These are phyloP conservation scores for Orchestia grillus DNA, from an alignment of 1,140 invertebrate genomes.

Conservation along the genomic window DNA sequence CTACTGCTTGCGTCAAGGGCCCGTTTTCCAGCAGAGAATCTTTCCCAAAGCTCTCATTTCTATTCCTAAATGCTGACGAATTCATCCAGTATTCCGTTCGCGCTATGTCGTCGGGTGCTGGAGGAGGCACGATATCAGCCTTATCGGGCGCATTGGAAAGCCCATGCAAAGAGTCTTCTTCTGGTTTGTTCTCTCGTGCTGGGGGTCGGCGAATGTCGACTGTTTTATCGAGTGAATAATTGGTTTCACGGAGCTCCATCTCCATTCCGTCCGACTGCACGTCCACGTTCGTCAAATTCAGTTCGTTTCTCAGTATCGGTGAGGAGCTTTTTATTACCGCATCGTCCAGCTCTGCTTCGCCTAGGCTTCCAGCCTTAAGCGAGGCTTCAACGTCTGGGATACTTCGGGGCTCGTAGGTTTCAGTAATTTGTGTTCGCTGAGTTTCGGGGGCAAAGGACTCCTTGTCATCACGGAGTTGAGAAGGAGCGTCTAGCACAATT, in stretches of 20 bases:
- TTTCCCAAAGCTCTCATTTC: too few species aligned
- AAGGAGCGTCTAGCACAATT: neutral
- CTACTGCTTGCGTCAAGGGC: too few species aligned
- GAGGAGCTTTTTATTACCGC: neutral
- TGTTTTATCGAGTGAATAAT: neutral
- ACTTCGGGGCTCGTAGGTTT: neutral
- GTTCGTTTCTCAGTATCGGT: neutral
- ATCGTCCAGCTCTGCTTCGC: neutral
- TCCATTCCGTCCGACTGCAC: neutral
- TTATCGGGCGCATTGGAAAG: too few species aligned
- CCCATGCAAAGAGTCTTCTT: neutral
- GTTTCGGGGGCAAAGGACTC: conserved; percentile 18
- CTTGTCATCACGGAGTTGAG: neutral
- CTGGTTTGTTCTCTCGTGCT: neutral
- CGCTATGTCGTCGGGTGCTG: too few species aligned
- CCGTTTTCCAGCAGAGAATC: too few species aligned
- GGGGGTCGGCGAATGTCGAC: neutral
- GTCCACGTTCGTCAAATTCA: neutral
- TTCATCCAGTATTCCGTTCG: too few species aligned
- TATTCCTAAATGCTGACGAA: too few species aligned
- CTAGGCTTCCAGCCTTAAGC: neutral
- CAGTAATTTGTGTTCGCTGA: neutral
- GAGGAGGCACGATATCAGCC: too few species aligned
- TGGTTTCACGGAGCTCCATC: neutral
- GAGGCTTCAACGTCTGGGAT: neutral